These are phyloP conservation scores for Stenchaetothrips biformis DNA, from an alignment of 2,888 invertebrate genomes.

Conservation along the genomic window DNA sequence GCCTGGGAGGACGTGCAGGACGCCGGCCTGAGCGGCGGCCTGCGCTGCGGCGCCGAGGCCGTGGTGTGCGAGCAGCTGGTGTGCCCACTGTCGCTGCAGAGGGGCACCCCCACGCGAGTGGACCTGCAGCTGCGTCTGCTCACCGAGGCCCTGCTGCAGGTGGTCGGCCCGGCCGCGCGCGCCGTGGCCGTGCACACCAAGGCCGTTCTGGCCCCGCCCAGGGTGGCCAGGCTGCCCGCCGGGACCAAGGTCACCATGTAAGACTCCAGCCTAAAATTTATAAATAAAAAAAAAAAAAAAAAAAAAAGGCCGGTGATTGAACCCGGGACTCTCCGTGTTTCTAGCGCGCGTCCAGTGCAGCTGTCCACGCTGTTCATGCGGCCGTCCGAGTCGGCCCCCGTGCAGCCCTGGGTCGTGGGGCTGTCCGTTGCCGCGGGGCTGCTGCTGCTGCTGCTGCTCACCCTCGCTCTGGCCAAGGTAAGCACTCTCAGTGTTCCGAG, in stretches of 20 bases:
- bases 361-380: conserved; percentile 20
- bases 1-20: background rate
- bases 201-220: background rate
- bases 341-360: background rate
- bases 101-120: background rate
- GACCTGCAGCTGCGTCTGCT: background rate
- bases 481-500: background rate
- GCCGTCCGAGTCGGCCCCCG: background rate
- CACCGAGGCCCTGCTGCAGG: background rate
- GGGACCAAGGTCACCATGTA: background rate
- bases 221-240: background rate
- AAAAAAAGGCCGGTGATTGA: background rate
- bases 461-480: background rate
- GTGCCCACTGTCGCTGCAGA: background rate
- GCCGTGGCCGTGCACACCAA: conserved; percentile 4
- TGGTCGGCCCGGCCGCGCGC: background rate
- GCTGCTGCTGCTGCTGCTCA: background rate
- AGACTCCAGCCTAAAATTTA: too few relatives aligned
- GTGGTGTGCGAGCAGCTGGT: background rate
- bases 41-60: background rate
- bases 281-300: too few relatives aligned
- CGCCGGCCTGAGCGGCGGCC: background rate
- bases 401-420: conserved; percentile 17
- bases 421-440: conserved; percentile 5
- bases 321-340: background rate